These are phyloP conservation scores for Odontamblyopus lacepedii DNA, from an alignment of 2,797 vertebrate species.

Conservation along the genomic window DNA sequence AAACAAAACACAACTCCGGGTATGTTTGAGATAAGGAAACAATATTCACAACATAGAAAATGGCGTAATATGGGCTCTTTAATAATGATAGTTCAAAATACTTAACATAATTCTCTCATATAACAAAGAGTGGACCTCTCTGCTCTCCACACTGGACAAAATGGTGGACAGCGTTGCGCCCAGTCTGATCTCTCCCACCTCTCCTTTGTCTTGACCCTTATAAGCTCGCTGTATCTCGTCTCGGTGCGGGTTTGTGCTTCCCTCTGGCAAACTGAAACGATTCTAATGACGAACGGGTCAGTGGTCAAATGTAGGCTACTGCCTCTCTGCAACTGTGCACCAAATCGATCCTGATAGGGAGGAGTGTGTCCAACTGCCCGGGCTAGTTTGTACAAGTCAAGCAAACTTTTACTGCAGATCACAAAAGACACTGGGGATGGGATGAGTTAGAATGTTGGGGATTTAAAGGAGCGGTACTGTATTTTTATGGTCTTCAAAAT, in stretches of 20 bases:
- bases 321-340: slow-evolving; percentile 50
- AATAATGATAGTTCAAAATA: background rate
- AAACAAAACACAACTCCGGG: too few species aligned
- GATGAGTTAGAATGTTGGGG: background rate
- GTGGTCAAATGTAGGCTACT: slow-evolving; percentile 52
- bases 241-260: background rate
- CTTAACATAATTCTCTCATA: background rate
- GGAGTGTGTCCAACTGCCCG: slow-evolving; percentile 27
- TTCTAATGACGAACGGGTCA: slow-evolving; percentile 52
- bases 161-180: background rate
- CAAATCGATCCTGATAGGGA: slow-evolving; percentile 60
- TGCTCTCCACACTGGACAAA: background rate
- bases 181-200: background rate
- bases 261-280: slow-evolving; percentile 33
- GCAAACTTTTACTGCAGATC: background rate
- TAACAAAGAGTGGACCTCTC: background rate
- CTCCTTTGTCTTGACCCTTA: slow-evolving; percentile 5
- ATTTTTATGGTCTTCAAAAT: background rate
- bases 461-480: background rate
- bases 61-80: too few species aligned
- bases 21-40: too few species aligned
- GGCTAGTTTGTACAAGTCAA: slow-evolving; percentile 1
- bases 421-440: background rate
- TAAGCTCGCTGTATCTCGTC: background rate
- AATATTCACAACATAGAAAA: too few species aligned